A percentile compares a stretch with the other conserved stretches of the same genome.
These are phyloP conservation scores for Cottoperca gobio DNA, from an alignment of 2,797 vertebrate genomes.

Conservation along the genomic window DNA sequence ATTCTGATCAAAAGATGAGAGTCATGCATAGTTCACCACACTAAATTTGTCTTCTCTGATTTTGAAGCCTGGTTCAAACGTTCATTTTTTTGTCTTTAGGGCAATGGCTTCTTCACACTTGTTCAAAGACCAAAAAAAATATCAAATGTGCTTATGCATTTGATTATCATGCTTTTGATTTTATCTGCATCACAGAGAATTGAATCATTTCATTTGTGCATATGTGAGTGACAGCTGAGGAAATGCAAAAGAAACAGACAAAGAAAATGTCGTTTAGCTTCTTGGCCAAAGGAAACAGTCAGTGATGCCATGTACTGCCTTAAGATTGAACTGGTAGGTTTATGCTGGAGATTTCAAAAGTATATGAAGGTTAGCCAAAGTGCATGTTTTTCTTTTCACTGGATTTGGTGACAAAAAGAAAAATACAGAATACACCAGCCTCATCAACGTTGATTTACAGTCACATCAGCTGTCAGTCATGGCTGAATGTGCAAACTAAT, in stretches of 20 bases:
- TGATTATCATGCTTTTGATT: constrained; percentile 60
- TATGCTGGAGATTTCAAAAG: background rate
- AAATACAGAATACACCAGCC: background rate
- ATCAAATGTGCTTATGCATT: constrained; percentile 45
- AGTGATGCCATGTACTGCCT: background rate
- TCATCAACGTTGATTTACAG: background rate
- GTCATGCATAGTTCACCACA: constrained; percentile 63
- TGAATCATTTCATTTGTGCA: constrained; percentile 33
- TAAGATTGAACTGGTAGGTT: background rate
- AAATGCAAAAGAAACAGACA: background rate
- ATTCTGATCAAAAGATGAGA: constrained; percentile 57
- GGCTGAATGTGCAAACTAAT: background rate
- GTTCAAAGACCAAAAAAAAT: constrained; percentile 52
- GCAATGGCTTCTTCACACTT: constrained; percentile 40
- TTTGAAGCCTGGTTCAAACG: constrained; percentile 61
- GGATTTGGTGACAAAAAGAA: background rate
- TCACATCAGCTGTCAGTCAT: background rate
- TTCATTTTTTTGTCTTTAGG: constrained; percentile 47
- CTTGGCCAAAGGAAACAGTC: background rate
- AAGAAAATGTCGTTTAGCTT: background rate
- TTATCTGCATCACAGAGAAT: constrained; percentile 54
- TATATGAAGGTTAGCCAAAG: background rate
- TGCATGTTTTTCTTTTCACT: background rate
- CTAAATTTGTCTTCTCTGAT: constrained; percentile 54
- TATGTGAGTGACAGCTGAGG: constrained; percentile 37